Percentiles rank a stretch among this genome's conserved stretches.
Evolutionary conservation across 2,113 vertebrate genomes (phyloP).

Genomic region (Gobiocypris rarus): DNA sequence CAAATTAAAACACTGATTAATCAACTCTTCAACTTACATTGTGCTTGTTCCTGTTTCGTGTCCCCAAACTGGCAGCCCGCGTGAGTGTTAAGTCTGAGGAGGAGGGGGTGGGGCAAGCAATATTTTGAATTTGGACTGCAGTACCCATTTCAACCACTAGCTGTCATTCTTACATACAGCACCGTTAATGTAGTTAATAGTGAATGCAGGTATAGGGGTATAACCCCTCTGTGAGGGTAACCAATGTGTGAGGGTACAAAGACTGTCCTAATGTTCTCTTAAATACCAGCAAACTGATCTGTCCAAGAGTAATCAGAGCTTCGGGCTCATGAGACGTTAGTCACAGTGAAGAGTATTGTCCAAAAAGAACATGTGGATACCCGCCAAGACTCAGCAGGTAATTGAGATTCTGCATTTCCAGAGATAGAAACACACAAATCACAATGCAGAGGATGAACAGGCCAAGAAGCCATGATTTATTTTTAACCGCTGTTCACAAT

Average conservation of each 20-base stretch:
- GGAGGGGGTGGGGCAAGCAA: too few species aligned
- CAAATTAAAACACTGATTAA: too few species aligned
- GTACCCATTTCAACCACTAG: too few species aligned
- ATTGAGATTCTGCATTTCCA: constrained; percentile 5
- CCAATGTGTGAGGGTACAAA: background rate
- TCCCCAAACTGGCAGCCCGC: too few species aligned
- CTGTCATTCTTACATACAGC: too few species aligned
- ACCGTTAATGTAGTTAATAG: too few species aligned
- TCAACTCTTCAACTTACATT: too few species aligned
- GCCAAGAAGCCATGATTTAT: constrained; percentile 28
- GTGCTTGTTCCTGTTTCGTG: too few species aligned
- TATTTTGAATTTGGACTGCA: too few species aligned
- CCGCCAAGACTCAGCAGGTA: constrained; percentile 34
- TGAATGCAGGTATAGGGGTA: too few species aligned
- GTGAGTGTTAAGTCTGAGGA: too few species aligned
- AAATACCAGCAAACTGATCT: constrained; percentile 11
- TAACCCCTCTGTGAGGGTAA: too few species aligned
- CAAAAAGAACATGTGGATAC: constrained; percentile 12
- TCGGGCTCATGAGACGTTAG: background rate
- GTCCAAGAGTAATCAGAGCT: constrained; percentile 21
- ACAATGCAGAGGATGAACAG: background rate
- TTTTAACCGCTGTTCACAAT: constrained; percentile 34
- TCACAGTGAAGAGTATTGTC: constrained; percentile 4
- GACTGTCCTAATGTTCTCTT: constrained; percentile 16
- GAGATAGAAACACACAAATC: constrained; percentile 34